Base-by-base conservation (phyloP, 53 echinoderm and acorn worm species). In the Temnopleurus reevesii region DNA sequence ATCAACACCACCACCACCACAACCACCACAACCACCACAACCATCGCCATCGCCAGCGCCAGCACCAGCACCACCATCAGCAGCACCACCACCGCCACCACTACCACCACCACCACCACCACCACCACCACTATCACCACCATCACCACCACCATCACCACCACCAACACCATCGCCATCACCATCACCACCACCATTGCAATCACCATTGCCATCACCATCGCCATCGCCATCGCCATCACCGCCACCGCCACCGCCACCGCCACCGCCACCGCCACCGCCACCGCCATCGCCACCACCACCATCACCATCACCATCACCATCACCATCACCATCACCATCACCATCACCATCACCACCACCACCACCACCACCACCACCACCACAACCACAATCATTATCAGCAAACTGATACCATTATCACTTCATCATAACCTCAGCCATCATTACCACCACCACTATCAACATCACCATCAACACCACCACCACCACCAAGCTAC, bases 341-440 rank as follows among this genome's bases (percentile, higher is more conserved):
- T 71, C 41, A 13, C 19, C 76, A 38, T 12, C 76, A 64, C 24
- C 64, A 64, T 71, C 21, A 71, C 19, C 76, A 8, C 18, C 35
- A 71, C 36, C 21, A 19, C 1, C 12, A 71, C 36, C 1, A 13
- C 19, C 23, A 35, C 12, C 76, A 35, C 9, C 5, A 19, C 18
- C 43, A 76, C 54, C 33, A 89, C 12, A 5, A 76, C 45, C 47
- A 81, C 28, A 31, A 46, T 89, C 56, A 41, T 84, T 49, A 49
- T 55, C 83, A 55, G 44, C 56, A 26, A n/a, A n/a, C n/a, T n/a
- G n/a, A n/a, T n/a, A n/a, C n/a, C n/a, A n/a, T n/a, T n/a, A n/a
- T n/a, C n/a, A n/a, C n/a, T n/a, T 77, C 45, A 81, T 65, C 43
- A 89, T 13, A 24, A 46, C 44, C 34, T n/a, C 55, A 55, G 5